phyloP scores from a whole-genome alignment of 2,797 vertebrate species.

The Megaceryle alcyon region DNA sequence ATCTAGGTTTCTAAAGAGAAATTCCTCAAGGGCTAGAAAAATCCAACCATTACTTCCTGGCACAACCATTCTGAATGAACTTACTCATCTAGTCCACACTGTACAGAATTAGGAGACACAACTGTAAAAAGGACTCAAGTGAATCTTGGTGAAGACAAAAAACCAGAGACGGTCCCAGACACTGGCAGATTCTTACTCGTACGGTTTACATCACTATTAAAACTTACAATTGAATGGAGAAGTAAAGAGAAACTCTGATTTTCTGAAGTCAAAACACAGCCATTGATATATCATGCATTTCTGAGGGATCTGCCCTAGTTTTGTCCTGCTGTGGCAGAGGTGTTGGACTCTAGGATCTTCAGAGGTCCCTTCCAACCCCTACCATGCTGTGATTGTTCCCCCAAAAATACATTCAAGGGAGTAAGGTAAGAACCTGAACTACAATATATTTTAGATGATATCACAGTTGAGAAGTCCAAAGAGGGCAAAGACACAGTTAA shows the following conservation, averaged over 20 bases:
- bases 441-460: background rate
- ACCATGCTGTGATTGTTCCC: too few relatives aligned
- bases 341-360: too few relatives aligned
- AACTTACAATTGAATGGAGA: background rate
- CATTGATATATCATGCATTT: background rate
- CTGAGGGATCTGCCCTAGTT: too few relatives aligned
- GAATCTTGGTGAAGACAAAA: background rate
- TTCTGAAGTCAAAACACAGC: background rate
- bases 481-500: background rate
- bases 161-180: background rate
- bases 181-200: background rate
- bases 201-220: background rate
- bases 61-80: background rate
- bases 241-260: background rate
- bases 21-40: background rate
- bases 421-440: background rate
- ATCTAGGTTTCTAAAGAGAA: background rate
- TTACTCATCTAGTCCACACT: fast-evolving
- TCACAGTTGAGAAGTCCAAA: background rate
- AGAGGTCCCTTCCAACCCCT: too few relatives aligned
- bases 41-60: background rate
- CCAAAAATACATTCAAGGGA: background rate
- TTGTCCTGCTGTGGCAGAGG: too few relatives aligned
- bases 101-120: background rate
- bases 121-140: background rate